Evolutionary conservation across 2,113 vertebrate genomes (phyloP).

Genomic region (Ictidomys tridecemlineatus): DNA sequence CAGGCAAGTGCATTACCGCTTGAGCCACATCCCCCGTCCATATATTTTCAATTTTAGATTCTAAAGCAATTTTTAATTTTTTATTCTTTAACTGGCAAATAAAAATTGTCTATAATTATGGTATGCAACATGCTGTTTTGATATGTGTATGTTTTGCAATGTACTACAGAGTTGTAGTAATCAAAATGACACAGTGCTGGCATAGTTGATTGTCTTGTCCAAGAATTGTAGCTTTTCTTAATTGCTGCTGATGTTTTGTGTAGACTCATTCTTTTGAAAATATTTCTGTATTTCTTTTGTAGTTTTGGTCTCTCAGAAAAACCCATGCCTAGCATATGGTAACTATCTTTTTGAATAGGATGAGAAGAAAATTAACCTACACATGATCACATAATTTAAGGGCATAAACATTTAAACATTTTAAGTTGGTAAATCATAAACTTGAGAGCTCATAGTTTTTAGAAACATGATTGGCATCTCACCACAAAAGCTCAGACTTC

Average conservation of each 20-base stretch:
- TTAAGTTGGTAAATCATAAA: neutral
- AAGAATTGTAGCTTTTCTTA: slow-evolving; percentile 37
- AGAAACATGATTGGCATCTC: neutral
- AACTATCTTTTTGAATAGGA: neutral
- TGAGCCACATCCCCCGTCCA: no score
- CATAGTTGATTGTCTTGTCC: neutral
- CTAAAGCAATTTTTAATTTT: neutral
- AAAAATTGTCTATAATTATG: neutral
- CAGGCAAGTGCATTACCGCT: no score
- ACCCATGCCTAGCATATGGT: neutral
- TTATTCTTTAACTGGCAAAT: neutral
- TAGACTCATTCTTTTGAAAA: neutral
- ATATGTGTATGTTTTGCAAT: neutral
- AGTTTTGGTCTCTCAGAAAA: neutral
- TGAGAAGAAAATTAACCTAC: neutral
- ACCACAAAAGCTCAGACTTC: neutral
- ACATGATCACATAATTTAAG: neutral
- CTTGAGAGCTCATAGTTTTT: slow-evolving; percentile 6
- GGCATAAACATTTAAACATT: neutral
- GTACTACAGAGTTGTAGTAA: neutral
- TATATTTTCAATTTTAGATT: neutral
- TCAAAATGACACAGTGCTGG: neutral
- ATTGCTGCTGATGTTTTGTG: neutral
- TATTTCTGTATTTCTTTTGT: neutral
- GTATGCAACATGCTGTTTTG: neutral